These are phyloP conservation scores for Pocota personata DNA, from an alignment of 2,888 invertebrate species.

Conservation along the genomic window DNA sequence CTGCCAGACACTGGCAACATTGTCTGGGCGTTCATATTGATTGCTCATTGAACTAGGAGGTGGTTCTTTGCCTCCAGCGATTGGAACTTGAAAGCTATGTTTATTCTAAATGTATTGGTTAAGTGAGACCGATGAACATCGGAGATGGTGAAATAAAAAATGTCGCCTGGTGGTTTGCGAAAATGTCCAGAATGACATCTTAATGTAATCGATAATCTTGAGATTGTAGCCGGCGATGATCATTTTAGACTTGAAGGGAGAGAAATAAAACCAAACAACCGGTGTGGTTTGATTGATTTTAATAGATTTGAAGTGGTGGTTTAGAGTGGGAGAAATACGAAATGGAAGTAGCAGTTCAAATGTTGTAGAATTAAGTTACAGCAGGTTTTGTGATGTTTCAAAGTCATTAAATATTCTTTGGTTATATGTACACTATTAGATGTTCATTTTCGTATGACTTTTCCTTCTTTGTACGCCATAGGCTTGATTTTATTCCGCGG, in stretches of 20 bases:
- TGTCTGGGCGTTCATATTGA: slow-evolving; percentile 36
- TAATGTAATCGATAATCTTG: slow-evolving; percentile 30
- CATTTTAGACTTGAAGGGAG: background rate
- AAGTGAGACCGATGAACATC: slow-evolving; percentile 51
- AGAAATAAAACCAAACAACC: background rate
- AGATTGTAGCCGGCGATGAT: background rate
- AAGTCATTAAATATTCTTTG: too few relatives aligned
- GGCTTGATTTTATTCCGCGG: too few relatives aligned
- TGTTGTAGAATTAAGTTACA: background rate
- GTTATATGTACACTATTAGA: too few relatives aligned
- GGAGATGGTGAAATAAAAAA: background rate
- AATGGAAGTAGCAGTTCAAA: background rate
- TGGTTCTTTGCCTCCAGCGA: slow-evolving; percentile 43
- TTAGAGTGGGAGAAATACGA: background rate
- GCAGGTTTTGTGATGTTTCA: too few relatives aligned
- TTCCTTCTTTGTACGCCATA: too few relatives aligned
- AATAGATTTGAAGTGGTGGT: background rate
- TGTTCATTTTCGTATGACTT: too few relatives aligned
- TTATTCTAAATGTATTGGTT: slow-evolving; percentile 18
- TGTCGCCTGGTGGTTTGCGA: background rate
- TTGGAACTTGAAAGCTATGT: slow-evolving; percentile 21
- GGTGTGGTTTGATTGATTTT: background rate
- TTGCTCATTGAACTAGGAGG: slow-evolving; percentile 16
- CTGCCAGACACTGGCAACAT: slow-evolving; percentile 31
- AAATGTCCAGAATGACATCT: slow-evolving; percentile 21